Percentiles rank a stretch among this genome's conserved stretches.
phyloP scores from a whole-genome alignment of 30 jellyfish, hydroid and myxozoan species.

The Sanderia malayensis region DNA sequence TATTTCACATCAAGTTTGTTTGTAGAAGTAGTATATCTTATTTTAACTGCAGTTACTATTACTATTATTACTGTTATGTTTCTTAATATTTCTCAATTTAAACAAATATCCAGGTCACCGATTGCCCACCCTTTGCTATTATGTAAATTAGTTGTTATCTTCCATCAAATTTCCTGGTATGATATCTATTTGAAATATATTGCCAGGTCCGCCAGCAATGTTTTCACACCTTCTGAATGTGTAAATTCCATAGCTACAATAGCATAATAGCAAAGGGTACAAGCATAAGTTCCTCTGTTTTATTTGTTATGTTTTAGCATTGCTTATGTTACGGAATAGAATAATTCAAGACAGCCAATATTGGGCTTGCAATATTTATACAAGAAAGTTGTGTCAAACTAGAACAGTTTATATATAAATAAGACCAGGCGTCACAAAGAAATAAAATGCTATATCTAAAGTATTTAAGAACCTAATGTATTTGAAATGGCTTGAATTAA shows the following conservation, averaged over 20 bases:
- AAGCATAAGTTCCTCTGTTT: background rate
- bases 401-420: conserved; percentile 64
- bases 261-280: too few species aligned
- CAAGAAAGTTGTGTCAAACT: conserved; percentile 67
- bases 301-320: too few species aligned
- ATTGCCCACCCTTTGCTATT: background rate
- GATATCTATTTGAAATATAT: too few species aligned
- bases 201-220: too few species aligned
- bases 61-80: too few species aligned
- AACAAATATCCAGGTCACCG: background rate
- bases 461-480: conserved; percentile 81
- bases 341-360: conserved; percentile 16
- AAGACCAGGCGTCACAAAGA: conserved; percentile 87
- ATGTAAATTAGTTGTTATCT: background rate
- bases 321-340: conserved; percentile 16
- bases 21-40: background rate
- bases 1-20: background rate
- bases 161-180: background rate
- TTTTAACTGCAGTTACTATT: conserved; percentile 1
- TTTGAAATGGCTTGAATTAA: conserved; percentile 55
- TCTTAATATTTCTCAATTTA: background rate
- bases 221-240: too few species aligned
- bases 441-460: conserved; percentile 64
- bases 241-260: too few species aligned
- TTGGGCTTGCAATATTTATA: conserved; percentile 55